These are phyloP conservation scores for Microctonus brassicae DNA, from an alignment of 2,888 invertebrate genomes.

Conservation along the genomic window DNA sequence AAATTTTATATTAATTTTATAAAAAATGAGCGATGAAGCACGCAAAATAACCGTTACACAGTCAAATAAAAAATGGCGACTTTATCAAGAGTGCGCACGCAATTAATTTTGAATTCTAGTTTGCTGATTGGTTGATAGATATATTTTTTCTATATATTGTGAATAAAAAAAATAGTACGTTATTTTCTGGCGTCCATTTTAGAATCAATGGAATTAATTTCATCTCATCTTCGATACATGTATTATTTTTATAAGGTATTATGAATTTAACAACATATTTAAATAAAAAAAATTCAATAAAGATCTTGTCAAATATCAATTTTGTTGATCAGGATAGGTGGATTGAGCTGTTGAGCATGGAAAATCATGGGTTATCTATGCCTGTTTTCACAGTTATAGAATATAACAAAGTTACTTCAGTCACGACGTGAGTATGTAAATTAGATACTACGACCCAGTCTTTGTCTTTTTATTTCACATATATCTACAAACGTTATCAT, in stretches of 20 bases:
- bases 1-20: too few species aligned
- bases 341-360: not conserved
- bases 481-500: not conserved
- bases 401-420: conserved; percentile 1
- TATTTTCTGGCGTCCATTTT: too few species aligned
- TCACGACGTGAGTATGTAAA: not conserved
- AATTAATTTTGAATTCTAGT: not conserved
- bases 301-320: too few species aligned
- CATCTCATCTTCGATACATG: too few species aligned
- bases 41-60: too few species aligned
- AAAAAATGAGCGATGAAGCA: too few species aligned
- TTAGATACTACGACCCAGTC: conserved; percentile 1
- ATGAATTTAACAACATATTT: too few species aligned
- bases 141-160: not conserved
- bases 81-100: not conserved
- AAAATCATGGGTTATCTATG: not conserved
- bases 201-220: too few species aligned
- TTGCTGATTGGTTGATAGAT: not conserved
- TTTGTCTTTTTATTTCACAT: not conserved
- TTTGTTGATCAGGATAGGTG: not conserved
- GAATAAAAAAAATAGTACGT: too few species aligned
- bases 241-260: too few species aligned
- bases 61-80: too few species aligned
- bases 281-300: too few species aligned
- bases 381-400: conserved; percentile 15